These are phyloP conservation scores for Dicyrtomina minuta DNA, from an alignment of 2,888 invertebrate genomes.

Conservation along the genomic window DNA sequence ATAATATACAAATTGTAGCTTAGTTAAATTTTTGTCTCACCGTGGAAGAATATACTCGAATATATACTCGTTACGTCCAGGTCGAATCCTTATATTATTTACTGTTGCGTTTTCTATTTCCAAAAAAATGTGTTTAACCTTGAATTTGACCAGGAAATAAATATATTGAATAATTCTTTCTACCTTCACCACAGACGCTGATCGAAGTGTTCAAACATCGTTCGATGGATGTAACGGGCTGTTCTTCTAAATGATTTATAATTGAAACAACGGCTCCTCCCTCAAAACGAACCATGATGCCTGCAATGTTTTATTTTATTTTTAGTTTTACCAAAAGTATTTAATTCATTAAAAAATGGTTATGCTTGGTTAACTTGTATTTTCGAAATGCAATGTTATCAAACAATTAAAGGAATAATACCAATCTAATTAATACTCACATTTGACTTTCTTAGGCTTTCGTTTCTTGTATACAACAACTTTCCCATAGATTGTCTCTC, in stretches of 20 bases:
- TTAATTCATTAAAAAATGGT: no score
- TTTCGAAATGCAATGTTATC: not conserved
- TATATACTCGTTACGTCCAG: constrained; percentile 25
- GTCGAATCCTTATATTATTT: constrained; percentile 16
- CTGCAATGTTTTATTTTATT: constrained; percentile 1
- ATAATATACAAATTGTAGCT: no score
- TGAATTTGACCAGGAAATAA: not conserved
- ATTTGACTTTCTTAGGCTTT: constrained; percentile 19
- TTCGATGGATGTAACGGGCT: constrained; percentile 23
- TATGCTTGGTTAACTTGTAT: no score
- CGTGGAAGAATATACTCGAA: constrained; percentile 23
- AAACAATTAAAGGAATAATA: not conserved
- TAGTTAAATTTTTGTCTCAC: no score
- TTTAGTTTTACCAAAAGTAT: not conserved
- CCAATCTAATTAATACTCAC: constrained; percentile 9
- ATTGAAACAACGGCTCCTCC: constrained; percentile 25
- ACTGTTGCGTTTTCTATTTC: constrained; percentile 10
- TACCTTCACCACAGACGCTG: constrained; percentile 26
- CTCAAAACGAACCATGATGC: constrained; percentile 25
- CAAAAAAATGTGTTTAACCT: no score
- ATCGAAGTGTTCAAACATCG: constrained; percentile 27
- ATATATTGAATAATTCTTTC: not conserved
- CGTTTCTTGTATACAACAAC: constrained; percentile 26
- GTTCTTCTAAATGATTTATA: constrained; percentile 29
- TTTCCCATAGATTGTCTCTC: constrained; percentile 27